A percentile compares a stretch with the other conserved stretches of the same genome.
phyloP scores from a whole-genome alignment of 2,113 vertebrate species.

The Amazona guildingii region DNA sequence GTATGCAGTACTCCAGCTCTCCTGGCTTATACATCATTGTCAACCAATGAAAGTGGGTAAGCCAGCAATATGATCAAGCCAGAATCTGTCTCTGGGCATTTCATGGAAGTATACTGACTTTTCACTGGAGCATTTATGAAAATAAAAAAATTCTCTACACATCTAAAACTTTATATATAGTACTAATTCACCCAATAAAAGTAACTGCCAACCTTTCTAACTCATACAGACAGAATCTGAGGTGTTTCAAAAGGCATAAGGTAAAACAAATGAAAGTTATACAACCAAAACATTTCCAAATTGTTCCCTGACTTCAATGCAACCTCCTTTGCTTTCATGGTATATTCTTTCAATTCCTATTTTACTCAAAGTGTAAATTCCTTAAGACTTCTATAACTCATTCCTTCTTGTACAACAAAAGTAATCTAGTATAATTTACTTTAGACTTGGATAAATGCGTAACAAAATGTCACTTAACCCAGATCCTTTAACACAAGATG shows the following conservation, averaged over 20 bases:
- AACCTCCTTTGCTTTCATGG: background rate
- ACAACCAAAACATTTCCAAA: background rate
- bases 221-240: background rate
- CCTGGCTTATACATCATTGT: background rate
- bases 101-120: background rate
- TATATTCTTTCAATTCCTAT: background rate
- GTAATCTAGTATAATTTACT: background rate
- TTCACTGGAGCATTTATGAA: background rate
- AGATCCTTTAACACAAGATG: background rate
- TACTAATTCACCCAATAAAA: background rate
- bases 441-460: background rate
- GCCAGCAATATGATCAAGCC: background rate
- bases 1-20: background rate
- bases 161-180: background rate
- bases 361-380: background rate
- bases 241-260: background rate
- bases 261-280: background rate
- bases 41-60: background rate
- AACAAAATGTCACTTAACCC: background rate
- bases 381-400: background rate
- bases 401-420: background rate
- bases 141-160: background rate
- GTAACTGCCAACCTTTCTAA: background rate
- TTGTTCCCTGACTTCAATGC: background rate
- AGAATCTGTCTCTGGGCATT: background rate